Conservation (phyloP, 2,113 vertebrate genomes). For the Pycnonotus jocosus region DNA sequence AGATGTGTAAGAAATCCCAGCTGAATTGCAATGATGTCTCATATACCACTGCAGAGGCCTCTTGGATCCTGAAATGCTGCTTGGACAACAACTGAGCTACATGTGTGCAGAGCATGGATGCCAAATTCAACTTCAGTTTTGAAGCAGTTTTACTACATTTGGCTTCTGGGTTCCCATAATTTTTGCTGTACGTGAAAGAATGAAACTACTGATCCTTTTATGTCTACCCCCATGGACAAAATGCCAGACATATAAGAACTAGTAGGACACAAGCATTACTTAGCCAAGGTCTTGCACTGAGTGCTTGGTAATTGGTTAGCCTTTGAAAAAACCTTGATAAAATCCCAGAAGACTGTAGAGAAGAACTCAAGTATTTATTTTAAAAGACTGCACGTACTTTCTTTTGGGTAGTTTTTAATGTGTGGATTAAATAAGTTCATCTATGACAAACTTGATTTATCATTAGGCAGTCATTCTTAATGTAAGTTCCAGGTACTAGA, state of each 20-base stretch:
- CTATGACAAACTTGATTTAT: not conserved
- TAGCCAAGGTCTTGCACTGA: not conserved
- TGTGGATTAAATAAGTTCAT: not conserved
- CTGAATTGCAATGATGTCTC: not conserved
- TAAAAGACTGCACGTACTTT: not conserved
- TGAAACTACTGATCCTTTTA: slow-evolving; percentile 45
- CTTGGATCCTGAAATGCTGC: slow-evolving; percentile 9
- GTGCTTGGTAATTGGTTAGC: not conserved
- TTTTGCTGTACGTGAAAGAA: slow-evolving; percentile 49
- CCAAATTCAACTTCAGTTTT: slow-evolving; percentile 29
- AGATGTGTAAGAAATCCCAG: slow-evolving; percentile 43
- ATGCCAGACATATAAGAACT: slow-evolving; percentile 5
- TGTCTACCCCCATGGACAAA: slow-evolving; percentile 12
- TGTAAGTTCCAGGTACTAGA: not conserved
- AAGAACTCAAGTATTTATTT: not conserved
- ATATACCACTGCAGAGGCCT: slow-evolving; percentile 22
- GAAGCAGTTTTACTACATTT: slow-evolving; percentile 57
- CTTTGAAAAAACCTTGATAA: not conserved
- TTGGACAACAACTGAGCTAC: slow-evolving; percentile 34
- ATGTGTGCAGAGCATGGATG: not conserved
- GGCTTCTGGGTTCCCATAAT: slow-evolving; percentile 27
- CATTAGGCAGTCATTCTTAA: not conserved
- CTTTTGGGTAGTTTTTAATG: not conserved
- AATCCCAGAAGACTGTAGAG: not conserved
- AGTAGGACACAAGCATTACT: not conserved